Percentiles rank a stretch among this genome's conserved stretches.
phyloP scores from a whole-genome alignment of 2,113 vertebrate genomes.

The Isichthys henryi region DNA sequence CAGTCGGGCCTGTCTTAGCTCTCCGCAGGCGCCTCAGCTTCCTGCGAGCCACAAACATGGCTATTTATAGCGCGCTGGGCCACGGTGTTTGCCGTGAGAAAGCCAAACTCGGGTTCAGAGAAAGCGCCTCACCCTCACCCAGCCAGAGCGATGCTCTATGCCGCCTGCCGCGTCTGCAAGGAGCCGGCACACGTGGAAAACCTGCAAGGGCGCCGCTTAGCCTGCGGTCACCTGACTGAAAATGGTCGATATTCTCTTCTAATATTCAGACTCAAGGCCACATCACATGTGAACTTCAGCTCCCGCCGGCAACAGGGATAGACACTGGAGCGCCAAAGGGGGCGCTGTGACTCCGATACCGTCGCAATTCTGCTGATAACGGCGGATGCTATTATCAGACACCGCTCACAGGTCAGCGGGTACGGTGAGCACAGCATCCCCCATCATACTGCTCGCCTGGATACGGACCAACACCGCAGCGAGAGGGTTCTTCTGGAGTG shows the following conservation, averaged over 20 bases:
- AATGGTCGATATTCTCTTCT: neutral
- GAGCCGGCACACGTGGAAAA: neutral
- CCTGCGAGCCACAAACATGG: neutral
- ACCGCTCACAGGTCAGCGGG: neutral
- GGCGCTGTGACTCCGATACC: neutral
- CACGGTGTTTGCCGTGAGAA: neutral
- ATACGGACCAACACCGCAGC: neutral
- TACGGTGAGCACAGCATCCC: neutral
- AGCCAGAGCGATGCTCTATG: neutral
- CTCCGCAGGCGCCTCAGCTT: neutral
- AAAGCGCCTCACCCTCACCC: neutral
- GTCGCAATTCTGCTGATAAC: neutral
- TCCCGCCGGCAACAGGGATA: neutral
- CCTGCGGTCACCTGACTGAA: neutral
- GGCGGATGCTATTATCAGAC: neutral
- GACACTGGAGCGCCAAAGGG: neutral
- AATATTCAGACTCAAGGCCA: neutral
- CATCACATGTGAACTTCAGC: neutral
- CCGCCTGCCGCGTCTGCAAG: neutral
- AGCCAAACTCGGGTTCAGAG: neutral
- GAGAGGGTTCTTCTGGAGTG: neutral
- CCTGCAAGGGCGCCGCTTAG: neutral
- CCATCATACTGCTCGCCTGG: neutral
- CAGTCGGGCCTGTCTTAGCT: neutral
- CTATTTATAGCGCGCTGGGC: neutral